Base-by-base conservation (phyloP, 2,888 invertebrate species). In the Gandaritis pyraliata region DNA sequence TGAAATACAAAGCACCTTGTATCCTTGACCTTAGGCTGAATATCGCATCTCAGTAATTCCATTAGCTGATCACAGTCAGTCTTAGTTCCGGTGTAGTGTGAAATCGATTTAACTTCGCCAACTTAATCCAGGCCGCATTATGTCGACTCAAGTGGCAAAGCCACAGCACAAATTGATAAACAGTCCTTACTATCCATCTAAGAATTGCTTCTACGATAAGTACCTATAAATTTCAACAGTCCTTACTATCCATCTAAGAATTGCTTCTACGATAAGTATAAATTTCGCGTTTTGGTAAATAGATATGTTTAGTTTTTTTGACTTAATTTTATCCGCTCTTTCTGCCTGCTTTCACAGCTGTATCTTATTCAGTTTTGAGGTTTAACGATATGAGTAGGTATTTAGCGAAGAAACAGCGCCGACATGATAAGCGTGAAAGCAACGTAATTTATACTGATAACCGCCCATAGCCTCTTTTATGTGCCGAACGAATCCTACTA, bases 21-120 rank as follows among this genome's bases (percentile, higher is more conserved):
- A 18, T 1, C 30, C 12, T 39, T 16, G 11, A 3, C 8, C 11
- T 47, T 29, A 30, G 58, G 39, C 47, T 39, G n/a, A 47, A 50
- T 50, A 48, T 46, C 43, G 45, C 3, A 16, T 16, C 11, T 8
- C 23, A 57, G 45, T 29, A 51, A 15, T 36, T 51, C 41, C 47
- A 38, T 33, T 39, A 56, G 52, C 53, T 53, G 56, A 61, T 52
- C 56, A 51, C 55, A 56, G 55, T 41, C 57, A 56, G 41, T 60
- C 55, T 57, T 57, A 52, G 61, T 61, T 52, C 52, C 61, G 52
- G 57, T 57, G 52, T 61, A 48, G 52, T 61, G 57, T 57, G 53
- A 61, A 61, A 61, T 61, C 57, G 57, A 57, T 61, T 61, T 48
- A 57, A 57, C 61, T 43, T 52, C 15, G 41, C 33, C 61, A 57